Evolutionary conservation across 2,113 vertebrate genomes (phyloP), one percentile per base, ranked within the genome.

Genomic region (Spea bombifrons): DNA sequence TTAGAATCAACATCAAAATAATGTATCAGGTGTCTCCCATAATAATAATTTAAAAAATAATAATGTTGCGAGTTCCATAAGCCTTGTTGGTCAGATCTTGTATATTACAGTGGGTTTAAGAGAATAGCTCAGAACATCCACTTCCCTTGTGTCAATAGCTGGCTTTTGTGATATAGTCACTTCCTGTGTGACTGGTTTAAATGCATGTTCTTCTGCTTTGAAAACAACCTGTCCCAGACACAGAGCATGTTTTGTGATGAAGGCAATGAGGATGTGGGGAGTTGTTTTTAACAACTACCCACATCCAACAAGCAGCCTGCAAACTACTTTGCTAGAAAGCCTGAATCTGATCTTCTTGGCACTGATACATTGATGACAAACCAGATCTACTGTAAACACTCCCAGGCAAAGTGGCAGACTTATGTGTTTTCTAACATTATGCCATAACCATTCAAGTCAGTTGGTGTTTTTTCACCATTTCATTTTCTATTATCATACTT

Each of bases 191-290:
- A 46, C 75, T 70, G 15, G 73, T 30, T 30, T 1, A 30, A 47
- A 7, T 17, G 12, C 3, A 12, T 76, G 68, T 63, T 77, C 75
- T 77, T 59, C 53, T 55, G 49, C 64, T 70, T 49, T 61, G 30
- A 77, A 74, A 77, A 77, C 66, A 77, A 77, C 75, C 45, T 70
- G 55, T 70, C 66, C 53, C n/a, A 70, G 46, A 10, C 52, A 77
- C 66, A 70, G n/a, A 44, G n/a, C 7, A 66, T 13, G 12, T n/a
- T 63, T 13, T 63, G 59, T 63, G 59, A 63, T n/a, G 5, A 63
- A 63, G 10, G 59, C 50, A 53, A 53, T 7, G 7, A 8, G 50
- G 50, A 53, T 53, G 7, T 53, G 50, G 50, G 50, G 50, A 53
- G 50, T 8, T 53, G 3, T 53, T 53, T 53, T 7, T 7, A 53